Evolutionary conservation across 2,113 vertebrate genomes (phyloP), one percentile per base, ranked within the genome.

Genomic region (Psephotus haematonotus): DNA sequence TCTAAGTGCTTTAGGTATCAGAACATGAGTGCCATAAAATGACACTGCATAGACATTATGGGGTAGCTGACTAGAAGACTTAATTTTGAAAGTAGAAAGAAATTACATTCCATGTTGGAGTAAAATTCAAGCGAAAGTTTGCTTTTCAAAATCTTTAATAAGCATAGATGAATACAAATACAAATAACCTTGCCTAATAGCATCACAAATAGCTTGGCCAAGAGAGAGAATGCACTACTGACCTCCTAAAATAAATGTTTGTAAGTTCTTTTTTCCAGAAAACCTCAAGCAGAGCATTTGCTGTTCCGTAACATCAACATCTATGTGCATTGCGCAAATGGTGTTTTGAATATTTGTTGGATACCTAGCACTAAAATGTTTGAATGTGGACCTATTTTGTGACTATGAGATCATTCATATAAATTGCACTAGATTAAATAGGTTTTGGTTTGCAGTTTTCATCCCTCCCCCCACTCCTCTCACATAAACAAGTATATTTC

Each of bases 201-300:
- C 67, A 70, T 83, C 70, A 71, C 85, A 80, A 94, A 92, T 94
- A 95, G 49, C 46, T 96, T 96, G 88, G 72, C 74, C 72, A 90
- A 92, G 49, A 87, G 90, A 94, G 70, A 81, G 60, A 74, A 86
- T 76, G 86, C 53, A 94, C 88, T 96, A 25, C 11, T 97, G 96
- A 97, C 97, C 95, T 86, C 86, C 63, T 90, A 96, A 97, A 97
- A 96, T 97, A 98, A 98, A 97, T 97, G 94, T 98, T 98, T 98
- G 93, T 95, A 95, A 98, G 97, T 95, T 97, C 57, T 82, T 76
- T 93, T 97, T 94, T 96, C 86, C 80, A 92, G 84, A 97, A 97
- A 94, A 77, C 39, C n/a, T 59, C 62, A 65, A 94, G 62, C 46
- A 33, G 33, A 92, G 31, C 75, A 37, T 92, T 78, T 96, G 82